Evolutionary conservation across 2,888 invertebrate species (phyloP).

Genomic region (Campoletis raptor): DNA sequence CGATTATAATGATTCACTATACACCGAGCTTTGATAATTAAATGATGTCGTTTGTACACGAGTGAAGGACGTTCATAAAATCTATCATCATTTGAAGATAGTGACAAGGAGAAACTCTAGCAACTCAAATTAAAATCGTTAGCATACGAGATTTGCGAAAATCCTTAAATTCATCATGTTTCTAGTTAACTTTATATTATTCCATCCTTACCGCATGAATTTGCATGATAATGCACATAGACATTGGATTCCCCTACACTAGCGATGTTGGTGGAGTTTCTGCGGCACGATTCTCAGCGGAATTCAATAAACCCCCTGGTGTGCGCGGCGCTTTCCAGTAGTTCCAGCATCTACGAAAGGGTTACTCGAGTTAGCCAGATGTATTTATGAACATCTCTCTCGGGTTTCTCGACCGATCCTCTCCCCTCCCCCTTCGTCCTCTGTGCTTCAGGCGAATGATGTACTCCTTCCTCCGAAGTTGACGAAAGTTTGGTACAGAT

Average conservation of each 20-base stretch:
- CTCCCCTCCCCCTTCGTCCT: constrained; percentile 17
- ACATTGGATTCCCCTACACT: constrained; percentile 9
- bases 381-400: constrained; percentile 64
- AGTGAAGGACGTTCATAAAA: neutral
- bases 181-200: constrained; percentile 47
- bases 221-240: constrained; percentile 46
- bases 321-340: constrained; percentile 38
- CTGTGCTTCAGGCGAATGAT: constrained; percentile 13
- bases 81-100: neutral
- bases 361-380: constrained; percentile 64
- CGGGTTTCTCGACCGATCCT: constrained; percentile 37
- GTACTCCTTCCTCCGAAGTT: constrained; percentile 43
- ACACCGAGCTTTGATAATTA: neutral
- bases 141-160: constrained; percentile 30
- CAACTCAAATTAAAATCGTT: constrained; percentile 21
- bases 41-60: neutral
- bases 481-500: constrained; percentile 53
- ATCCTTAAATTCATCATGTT: constrained; percentile 37
- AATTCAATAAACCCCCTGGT: constrained; percentile 55
- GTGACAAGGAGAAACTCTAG: neutral
- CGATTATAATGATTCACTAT: neutral
- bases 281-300: constrained; percentile 46
- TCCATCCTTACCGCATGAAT: constrained; percentile 51
- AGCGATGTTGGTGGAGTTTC: constrained; percentile 25
- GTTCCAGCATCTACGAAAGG: constrained; percentile 46